Evolutionary conservation across 2,113 vertebrate species (phyloP).

Genomic region (Psophia crepitans): DNA sequence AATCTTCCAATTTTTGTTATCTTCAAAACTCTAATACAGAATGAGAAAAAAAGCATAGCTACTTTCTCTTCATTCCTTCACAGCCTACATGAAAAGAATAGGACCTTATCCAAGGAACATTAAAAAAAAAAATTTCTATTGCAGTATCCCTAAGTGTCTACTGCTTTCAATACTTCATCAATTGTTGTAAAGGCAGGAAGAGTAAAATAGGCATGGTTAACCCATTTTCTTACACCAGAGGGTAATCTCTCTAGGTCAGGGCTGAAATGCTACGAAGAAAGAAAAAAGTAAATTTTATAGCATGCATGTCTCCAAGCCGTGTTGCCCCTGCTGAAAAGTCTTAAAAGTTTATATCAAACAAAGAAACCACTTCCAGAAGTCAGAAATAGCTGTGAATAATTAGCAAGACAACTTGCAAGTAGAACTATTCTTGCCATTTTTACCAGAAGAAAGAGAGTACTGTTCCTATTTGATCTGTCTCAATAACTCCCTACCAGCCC

Average conservation of each 20-base stretch:
- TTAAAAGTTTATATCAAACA: background rate
- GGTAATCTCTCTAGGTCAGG: background rate
- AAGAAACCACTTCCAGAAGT: background rate
- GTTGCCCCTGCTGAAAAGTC: background rate
- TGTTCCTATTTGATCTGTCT: background rate
- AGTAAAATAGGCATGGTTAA: background rate
- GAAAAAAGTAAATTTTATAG: background rate
- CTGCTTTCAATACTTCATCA: background rate
- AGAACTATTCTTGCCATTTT: background rate
- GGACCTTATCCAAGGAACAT: background rate
- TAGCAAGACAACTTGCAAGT: background rate
- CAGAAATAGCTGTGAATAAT: background rate
- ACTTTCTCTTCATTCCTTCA: background rate
- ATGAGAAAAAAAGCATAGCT: rapidly evolving
- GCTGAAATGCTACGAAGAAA: background rate
- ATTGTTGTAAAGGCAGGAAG: background rate
- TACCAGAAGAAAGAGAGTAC: background rate
- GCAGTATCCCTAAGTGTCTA: background rate
- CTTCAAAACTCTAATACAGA: background rate
- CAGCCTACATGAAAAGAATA: background rate
- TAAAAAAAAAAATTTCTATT: background rate
- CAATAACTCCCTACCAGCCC: background rate
- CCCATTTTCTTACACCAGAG: background rate
- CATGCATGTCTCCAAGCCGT: background rate
- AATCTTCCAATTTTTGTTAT: background rate